Base-by-base conservation (phyloP, 2,888 invertebrate genomes). In the Eupelmus urozonus region DNA sequence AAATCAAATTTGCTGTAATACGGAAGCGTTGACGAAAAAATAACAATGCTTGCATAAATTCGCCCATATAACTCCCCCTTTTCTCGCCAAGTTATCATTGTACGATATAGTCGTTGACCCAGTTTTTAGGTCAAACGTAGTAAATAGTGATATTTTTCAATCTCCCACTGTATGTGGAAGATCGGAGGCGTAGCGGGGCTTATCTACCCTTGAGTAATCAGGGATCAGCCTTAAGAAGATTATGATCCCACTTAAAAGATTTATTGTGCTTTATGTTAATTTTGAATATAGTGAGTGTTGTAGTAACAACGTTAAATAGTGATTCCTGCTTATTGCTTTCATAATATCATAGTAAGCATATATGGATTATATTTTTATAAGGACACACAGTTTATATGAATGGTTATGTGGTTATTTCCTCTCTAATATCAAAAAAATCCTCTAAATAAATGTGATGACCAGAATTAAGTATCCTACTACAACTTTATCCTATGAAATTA, bases 101-200 rank as follows among this genome's bases (percentile, higher is more conserved):
- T 3, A 34, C 34, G 55, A 69, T 55, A 69, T 23, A 69, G 55
- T 29, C 40, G 42, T n/a, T 57, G 67, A 57, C 55, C 67, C 25
- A 42, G n/a, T 55, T 69, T 55, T 7, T 9, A 34, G 34, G 67
- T 25, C 42, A 40, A n/a, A 42, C 13, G 16, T 23, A 57, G 13
- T 69, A 25, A 27, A 57, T 40, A 42, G 40, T 2, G 60, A 18
- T 34, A 5, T 45, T 69, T 51, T 65, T 42, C 25, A 25, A 40
- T 25, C 53, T 49, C 25, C 59, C 13, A 2, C 16, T 45, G 53
- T 20, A 34, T 53, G 20, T 27, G 23, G 29, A 27, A n/a, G 65
- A 45, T n/a, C 25, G 25, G n/a, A 45, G 27, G 45, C 40, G 9
- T 45, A n/a, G 9, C 3, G 9, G 13, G 9, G n/a, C n/a, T 51